Evolutionary conservation across 2,113 vertebrate species (phyloP), one percentile per base, ranked within the genome.

Genomic region (Apaloderma vittatum): DNA sequence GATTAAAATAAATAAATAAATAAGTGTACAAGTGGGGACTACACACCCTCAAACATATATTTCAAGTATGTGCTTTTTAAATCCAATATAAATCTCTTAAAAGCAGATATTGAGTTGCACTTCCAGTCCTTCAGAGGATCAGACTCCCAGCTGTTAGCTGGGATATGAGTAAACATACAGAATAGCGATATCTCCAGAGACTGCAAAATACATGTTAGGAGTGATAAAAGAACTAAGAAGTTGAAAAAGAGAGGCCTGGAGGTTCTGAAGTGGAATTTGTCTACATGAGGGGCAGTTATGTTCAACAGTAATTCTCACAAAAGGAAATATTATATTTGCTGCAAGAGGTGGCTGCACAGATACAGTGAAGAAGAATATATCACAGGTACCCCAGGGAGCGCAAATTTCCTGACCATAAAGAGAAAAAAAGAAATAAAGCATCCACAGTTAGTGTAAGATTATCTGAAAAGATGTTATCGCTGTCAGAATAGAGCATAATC

Each of bases 1-100:
- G 43, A 71, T 86, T 40, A 40, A 40, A 46, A 52, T 96, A 95
- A 75, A 97, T 92, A 62, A 55, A 88, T 96, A 95, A 75, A 97
- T 92, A 62, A 55, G 87, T 3, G 37, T 34, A 48, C n/a, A 49
- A 40, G 49, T 9, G 11, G 48, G 85, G 76, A 66, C 55, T 97
- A 72, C 37, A 77, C 6, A 32, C 36, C 18, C 43, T 86, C 65
- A 68, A 76, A 92, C 54, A 63, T 65, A 66, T 40, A 84, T 49
- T 67, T 88, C 58, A 54, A 90, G 74, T 76, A 29, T 52, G 12
- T 74, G 55, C 5, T 90, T 88, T 86, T 92, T 90, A 70, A 82
- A 80, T 85, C 45, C 49, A 88, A 88, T 67, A 74, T 52, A 83
- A 93, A 66, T 34, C 83, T 91, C 84, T 77, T 90, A 70, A 87